Conservation (phyloP, 2,113 vertebrate species). For the Sinocyclocheilus grahami region DNA sequence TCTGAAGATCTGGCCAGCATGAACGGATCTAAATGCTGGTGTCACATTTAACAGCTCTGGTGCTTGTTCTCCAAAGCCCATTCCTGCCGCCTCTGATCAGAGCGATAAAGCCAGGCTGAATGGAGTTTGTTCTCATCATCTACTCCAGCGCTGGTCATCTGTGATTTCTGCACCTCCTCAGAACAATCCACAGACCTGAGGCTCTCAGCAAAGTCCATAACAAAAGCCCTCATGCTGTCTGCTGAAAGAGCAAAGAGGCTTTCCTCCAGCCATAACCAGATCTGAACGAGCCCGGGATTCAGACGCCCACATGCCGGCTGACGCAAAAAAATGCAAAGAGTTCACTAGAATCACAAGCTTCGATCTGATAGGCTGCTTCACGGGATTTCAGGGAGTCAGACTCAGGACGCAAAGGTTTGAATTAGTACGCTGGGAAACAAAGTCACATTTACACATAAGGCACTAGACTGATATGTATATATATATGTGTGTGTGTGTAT, state of each 20-base stretch:
- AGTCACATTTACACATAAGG: neutral
- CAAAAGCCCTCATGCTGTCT: conserved; percentile 14
- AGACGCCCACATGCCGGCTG: neutral
- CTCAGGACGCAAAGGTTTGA: neutral
- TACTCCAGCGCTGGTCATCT: neutral
- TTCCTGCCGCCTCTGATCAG: neutral
- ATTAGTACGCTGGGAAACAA: neutral
- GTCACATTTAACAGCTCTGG: neutral
- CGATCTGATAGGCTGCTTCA: neutral
- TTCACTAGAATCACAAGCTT: neutral
- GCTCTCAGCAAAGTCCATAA: neutral
- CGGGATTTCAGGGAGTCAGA: neutral
- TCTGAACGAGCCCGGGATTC: neutral
- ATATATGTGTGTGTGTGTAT: too few relatives aligned
- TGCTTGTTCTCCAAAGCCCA: neutral
- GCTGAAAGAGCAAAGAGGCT: neutral
- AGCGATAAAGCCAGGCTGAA: neutral
- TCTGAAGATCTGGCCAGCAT: too few relatives aligned
- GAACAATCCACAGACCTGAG: conserved; percentile 4
- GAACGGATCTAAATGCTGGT: neutral
- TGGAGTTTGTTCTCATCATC: neutral
- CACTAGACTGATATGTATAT: too few relatives aligned
- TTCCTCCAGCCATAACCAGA: neutral
- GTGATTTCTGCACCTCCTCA: conserved; percentile 49
- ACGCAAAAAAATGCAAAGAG: neutral